Conservation (phyloP, 1,140 invertebrate genomes). For the Drosophila eugracilis region DNA sequence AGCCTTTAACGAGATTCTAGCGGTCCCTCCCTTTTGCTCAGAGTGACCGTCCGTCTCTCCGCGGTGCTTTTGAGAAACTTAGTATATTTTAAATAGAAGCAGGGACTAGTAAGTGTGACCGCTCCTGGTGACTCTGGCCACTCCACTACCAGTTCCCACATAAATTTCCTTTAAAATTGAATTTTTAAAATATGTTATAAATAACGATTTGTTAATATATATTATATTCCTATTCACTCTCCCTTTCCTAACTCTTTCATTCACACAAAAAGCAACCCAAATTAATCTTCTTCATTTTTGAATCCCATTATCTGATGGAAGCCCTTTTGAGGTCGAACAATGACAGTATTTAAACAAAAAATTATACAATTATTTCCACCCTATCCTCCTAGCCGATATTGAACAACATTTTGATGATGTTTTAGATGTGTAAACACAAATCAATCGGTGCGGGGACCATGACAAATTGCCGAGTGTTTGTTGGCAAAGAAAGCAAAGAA, state of each 20-base stretch:
- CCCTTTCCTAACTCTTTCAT: no score
- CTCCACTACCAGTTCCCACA: no score
- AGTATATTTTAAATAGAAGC: no score
- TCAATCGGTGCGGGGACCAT: slow-evolving; percentile 32
- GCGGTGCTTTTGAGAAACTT: no score
- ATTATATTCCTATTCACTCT: not conserved
- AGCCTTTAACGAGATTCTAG: no score
- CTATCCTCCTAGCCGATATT: slow-evolving; percentile 2
- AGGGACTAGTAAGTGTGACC: no score
- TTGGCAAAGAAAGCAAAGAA: slow-evolving; percentile 27
- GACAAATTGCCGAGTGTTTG: slow-evolving; percentile 21
- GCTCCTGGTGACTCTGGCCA: no score
- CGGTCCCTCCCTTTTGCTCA: no score
- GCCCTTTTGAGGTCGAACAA: slow-evolving; percentile 16
- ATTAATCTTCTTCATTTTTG: slow-evolving; percentile 30
- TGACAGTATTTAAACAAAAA: slow-evolving; percentile 33
- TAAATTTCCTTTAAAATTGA: no score
- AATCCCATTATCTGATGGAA: slow-evolving; percentile 35
- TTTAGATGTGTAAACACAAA: slow-evolving; percentile 51
- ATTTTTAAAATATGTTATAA: no score
- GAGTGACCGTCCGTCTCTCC: no score
- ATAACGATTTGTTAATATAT: not conserved
- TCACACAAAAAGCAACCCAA: not conserved
- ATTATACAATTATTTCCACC: slow-evolving; percentile 36
- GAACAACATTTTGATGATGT: slow-evolving; percentile 41